Evolutionary conservation across 2,888 invertebrate genomes (phyloP).

Genomic region (Chirona hameri): DNA sequence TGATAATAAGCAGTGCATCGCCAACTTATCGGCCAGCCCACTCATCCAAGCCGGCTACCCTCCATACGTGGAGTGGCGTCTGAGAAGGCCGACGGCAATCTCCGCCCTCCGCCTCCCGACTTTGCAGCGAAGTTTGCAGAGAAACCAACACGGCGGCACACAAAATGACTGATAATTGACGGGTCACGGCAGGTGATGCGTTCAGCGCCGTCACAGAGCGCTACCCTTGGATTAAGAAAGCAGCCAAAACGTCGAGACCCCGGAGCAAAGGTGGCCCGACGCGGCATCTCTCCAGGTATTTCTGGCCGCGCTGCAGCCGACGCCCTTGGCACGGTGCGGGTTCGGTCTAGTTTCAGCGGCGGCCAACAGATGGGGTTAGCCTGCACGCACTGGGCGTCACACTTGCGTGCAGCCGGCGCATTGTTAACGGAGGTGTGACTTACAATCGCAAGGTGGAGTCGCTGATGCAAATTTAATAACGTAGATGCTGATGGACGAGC

Average conservation of each 20-base stretch:
- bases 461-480: conserved; percentile 24
- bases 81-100: background rate
- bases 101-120: background rate
- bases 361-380: background rate
- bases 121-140: background rate
- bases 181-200: background rate
- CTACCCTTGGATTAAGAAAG: background rate
- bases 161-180: background rate
- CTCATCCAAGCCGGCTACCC: background rate
- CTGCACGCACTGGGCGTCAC: background rate
- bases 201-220: background rate
- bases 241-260: background rate
- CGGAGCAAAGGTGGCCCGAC: background rate
- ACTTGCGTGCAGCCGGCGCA: conserved; percentile 2
- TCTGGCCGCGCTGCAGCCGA: background rate
- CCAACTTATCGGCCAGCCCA: background rate
- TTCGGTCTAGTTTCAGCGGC: background rate
- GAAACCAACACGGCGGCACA: background rate
- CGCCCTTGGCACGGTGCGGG: background rate
- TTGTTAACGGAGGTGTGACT: conserved; percentile 13
- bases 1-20: conserved; percentile 11
- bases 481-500: conserved; percentile 8
- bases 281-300: background rate
- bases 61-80: background rate
- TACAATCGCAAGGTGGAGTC: background rate